Conservation (phyloP, 1,140 invertebrate genomes). For the Drosophila hydei region DNA sequence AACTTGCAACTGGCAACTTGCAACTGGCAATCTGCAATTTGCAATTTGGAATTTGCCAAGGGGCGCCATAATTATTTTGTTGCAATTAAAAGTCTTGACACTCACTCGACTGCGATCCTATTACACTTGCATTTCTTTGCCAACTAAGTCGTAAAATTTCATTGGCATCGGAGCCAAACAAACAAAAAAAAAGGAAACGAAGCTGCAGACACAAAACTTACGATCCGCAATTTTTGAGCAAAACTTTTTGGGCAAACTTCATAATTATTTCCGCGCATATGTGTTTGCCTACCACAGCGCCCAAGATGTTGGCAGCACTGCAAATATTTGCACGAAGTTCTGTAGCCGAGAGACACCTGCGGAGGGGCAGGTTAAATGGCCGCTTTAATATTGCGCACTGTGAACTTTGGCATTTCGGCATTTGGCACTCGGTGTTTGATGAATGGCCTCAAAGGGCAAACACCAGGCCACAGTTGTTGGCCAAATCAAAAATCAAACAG, state of each 20-base stretch:
- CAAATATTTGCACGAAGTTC: constrained; percentile 28
- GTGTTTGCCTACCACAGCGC: background rate
- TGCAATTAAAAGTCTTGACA: constrained; percentile 80
- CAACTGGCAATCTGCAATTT: constrained; percentile 67
- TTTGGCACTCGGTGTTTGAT: constrained; percentile 32
- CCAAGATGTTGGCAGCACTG: background rate
- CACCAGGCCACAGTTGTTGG: background rate
- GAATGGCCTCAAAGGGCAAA: constrained; percentile 22
- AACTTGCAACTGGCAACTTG: constrained; percentile 38
- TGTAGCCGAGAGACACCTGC: background rate
- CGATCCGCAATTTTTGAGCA: constrained; percentile 36
- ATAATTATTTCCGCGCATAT: constrained; percentile 57
- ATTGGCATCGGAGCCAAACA: constrained; percentile 36
- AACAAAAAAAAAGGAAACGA: background rate
- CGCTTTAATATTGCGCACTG: constrained; percentile 21
- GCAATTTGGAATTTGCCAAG: constrained; percentile 72
- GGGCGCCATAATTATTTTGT: constrained; percentile 80
- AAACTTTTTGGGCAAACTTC: constrained; percentile 55
- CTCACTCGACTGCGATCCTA: constrained; percentile 40
- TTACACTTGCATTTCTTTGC: constrained; percentile 35
- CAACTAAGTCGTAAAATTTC: constrained; percentile 45
- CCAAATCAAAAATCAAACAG: constrained; percentile 52
- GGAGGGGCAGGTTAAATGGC: background rate
- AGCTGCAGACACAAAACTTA: constrained; percentile 19
- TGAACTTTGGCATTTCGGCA: constrained; percentile 25